phyloP scores from a whole-genome alignment of 2,113 vertebrate genomes.

The Tamias sibiricus region DNA sequence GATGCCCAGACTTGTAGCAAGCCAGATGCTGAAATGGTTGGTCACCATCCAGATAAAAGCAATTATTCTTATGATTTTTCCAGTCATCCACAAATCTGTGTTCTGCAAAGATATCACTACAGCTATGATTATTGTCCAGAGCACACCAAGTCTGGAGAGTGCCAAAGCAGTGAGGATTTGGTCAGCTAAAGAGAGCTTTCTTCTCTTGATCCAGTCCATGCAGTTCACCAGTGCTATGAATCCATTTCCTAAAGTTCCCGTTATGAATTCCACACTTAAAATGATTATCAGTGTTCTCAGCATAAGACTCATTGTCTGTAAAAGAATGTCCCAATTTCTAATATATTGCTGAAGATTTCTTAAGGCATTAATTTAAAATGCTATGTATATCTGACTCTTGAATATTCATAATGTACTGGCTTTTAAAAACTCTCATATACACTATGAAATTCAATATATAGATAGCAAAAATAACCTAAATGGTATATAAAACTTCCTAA shows the following conservation, averaged over 20 bases:
- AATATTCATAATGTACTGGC: not conserved
- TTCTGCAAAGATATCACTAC: not conserved
- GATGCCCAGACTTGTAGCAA: not conserved
- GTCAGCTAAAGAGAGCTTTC: not conserved
- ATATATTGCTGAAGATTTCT: not conserved
- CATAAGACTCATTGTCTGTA: not conserved
- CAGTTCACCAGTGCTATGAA: not conserved
- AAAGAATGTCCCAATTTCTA: not conserved
- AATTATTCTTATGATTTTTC: not conserved
- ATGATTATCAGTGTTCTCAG: accelerated
- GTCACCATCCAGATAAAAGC: not conserved
- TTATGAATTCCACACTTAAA: not conserved
- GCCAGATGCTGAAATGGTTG: not conserved
- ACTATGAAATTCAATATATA: not conserved
- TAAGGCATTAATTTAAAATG: not conserved
- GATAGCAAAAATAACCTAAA: not conserved
- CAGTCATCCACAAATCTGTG: not conserved
- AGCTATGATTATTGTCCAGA: not conserved
- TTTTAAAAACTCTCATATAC: not conserved
- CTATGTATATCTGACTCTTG: not conserved
- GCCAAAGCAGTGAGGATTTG: not conserved
- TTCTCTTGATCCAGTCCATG: not conserved
- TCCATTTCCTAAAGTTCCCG: not conserved
- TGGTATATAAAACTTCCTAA: not conserved
- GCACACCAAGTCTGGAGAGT: not conserved